These are phyloP conservation scores for Athalia rosae DNA, from an alignment of 2,888 invertebrate genomes.

Conservation along the genomic window DNA sequence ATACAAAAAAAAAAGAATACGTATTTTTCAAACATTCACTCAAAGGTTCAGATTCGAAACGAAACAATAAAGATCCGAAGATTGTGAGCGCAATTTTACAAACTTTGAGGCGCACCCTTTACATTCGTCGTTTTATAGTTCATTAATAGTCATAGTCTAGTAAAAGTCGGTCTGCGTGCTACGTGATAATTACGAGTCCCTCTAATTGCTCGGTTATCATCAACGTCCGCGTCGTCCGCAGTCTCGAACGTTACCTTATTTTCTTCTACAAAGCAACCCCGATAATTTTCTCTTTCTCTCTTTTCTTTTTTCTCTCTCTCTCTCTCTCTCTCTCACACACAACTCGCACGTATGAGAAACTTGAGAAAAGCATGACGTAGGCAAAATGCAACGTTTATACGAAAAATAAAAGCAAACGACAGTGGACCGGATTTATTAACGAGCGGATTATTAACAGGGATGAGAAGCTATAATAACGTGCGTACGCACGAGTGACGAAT, in stretches of 20 bases:
- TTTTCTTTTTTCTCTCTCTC: conserved; percentile 40
- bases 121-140: not conserved
- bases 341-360: conserved; percentile 16
- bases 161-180: not conserved
- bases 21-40: too few species aligned
- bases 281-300: conserved; percentile 1
- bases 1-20: too few species aligned
- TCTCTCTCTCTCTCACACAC: conserved; percentile 32
- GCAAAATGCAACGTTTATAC: not conserved
- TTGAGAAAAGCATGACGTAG: conserved; percentile 16
- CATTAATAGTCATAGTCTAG: not conserved
- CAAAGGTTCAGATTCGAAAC: too few species aligned
- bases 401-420: too few species aligned
- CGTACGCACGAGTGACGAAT: too few species aligned
- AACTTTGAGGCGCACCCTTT: not conserved
- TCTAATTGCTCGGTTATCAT: conserved; percentile 38
- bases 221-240: conserved; percentile 2
- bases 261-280: not conserved
- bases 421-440: not conserved
- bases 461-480: not conserved
- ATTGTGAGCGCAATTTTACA: not conserved
- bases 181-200: conserved; percentile 33
- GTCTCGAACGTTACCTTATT: not conserved
- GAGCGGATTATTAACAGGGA: not conserved
- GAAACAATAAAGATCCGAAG: not conserved